Conservation (phyloP, 2,797 vertebrate genomes). For the Discoglossus pictus region DNA sequence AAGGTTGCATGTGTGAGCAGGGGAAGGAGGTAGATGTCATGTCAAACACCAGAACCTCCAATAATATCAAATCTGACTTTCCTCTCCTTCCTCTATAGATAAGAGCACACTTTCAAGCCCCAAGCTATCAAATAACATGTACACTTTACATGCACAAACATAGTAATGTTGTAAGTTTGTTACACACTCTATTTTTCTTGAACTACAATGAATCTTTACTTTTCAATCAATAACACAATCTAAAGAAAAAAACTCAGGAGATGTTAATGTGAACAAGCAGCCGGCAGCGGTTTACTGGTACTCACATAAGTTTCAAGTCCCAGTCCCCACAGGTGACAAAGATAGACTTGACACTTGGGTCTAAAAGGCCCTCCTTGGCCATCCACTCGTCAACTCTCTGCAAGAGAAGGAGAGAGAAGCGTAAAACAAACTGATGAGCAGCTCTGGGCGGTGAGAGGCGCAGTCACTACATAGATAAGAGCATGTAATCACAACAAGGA, state of each 20-base stretch:
- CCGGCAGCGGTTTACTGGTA: no score
- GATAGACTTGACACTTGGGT: constrained; percentile 81
- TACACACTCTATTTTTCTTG: no score
- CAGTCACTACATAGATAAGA: constrained; percentile 68
- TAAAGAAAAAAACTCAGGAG: constrained; percentile 21
- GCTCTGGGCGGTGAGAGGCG: constrained; percentile 53
- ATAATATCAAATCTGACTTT: no score
- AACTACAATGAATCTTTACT: no score
- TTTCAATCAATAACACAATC: neutral
- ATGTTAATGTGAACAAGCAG: constrained; percentile 63
- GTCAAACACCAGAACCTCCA: no score
- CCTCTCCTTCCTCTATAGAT: no score
- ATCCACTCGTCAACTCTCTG: constrained; percentile 83
- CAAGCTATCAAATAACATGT: no score
- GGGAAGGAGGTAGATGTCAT: no score
- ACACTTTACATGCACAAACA: no score
- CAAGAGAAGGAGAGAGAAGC: constrained; percentile 59
- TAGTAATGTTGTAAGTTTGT: no score
- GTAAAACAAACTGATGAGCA: constrained; percentile 68
- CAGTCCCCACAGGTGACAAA: constrained; percentile 84
- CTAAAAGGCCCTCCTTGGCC: constrained; percentile 80
- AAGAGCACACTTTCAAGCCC: no score
- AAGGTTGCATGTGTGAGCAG: no score
- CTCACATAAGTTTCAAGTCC: constrained; percentile 85
- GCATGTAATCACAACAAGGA: constrained; percentile 67